Evolutionary conservation across 2,113 vertebrate genomes (phyloP), one percentile per base, ranked within the genome.

Genomic region (Pterocles burchelli): DNA sequence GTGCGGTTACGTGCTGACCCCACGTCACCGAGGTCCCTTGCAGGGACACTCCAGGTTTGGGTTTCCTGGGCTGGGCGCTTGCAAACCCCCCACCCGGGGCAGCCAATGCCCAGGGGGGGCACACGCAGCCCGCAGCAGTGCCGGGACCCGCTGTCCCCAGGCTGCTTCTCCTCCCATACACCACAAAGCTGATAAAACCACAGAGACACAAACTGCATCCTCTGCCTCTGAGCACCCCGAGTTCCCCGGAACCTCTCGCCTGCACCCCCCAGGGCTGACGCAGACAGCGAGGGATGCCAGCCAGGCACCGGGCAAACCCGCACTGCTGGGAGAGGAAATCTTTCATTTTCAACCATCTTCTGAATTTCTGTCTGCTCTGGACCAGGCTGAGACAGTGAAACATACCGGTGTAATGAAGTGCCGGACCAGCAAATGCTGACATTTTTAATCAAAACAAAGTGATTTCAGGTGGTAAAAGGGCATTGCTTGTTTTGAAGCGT

Each of bases 51-150:
- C 49, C 11, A n/a, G 46, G 66, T 36, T 13, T 54, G 83, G 41
- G 15, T 51, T 43, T 13, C 49, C 1, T 0, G 0, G 48, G 41
- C 48, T 45, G 80, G 43, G 36, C 25, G 4, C 48, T 31, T 21
- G 36, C 55, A 81, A 33, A 59, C 7, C 41, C 41, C 41, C 41
- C 13, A 13, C 41, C 13, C 11, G 0, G 33, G 46, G 41, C 31
- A 46, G 54, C 31, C 2, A 4, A 13, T 5, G 24, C 8, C 18
- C 3, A n/a, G 9, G 13, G 7, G 0, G 1, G 54, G 21, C 13
- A 14, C 13, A 2, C 22, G 7, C 41, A 18, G 52, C 73, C 43
- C 10, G 0, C 0, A 0, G 59, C 59, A 49, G 41, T 0, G 0
- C 11, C 13, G 13, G 63, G 9, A 77, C 45, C 34, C 2, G 0